These are phyloP conservation scores for Chaetorhynchus papuensis DNA, from an alignment of 2,113 vertebrate genomes.

Conservation along the genomic window DNA sequence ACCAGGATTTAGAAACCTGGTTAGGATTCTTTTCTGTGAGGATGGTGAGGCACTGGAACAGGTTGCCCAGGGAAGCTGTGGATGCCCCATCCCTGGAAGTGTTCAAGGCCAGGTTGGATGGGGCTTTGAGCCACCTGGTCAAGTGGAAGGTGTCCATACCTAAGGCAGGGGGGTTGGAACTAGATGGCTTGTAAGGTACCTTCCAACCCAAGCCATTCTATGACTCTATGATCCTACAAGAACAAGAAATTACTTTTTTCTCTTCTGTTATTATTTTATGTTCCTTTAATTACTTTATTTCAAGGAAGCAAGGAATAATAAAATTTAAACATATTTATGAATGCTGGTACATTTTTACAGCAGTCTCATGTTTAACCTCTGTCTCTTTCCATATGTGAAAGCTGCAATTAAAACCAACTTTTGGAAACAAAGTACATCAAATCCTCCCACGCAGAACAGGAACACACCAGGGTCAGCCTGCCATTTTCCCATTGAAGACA, in stretches of 20 bases:
- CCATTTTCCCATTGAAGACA: neutral
- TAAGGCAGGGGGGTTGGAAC: neutral
- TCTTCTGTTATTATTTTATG: neutral
- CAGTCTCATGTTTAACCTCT: neutral
- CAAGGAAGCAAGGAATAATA: neutral
- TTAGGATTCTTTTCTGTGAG: neutral
- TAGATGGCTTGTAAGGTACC: neutral
- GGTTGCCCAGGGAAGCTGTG: neutral
- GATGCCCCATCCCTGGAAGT: neutral
- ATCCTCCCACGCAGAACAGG: rapidly evolving
- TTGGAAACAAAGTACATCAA: neutral
- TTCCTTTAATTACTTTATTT: neutral
- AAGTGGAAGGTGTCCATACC: neutral
- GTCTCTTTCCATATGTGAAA: neutral
- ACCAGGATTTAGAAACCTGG: neutral
- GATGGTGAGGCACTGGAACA: neutral
- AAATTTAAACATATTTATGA: neutral
- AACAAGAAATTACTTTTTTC: neutral
- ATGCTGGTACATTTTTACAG: neutral
- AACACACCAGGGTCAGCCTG: neutral
- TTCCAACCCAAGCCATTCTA: neutral
- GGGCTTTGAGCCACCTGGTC: neutral
- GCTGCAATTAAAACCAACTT: neutral
- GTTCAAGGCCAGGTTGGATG: neutral
- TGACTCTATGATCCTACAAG: neutral